Evolutionary conservation across 2,888 invertebrate genomes (phyloP).

Genomic region (Monopis laevigella): DNA sequence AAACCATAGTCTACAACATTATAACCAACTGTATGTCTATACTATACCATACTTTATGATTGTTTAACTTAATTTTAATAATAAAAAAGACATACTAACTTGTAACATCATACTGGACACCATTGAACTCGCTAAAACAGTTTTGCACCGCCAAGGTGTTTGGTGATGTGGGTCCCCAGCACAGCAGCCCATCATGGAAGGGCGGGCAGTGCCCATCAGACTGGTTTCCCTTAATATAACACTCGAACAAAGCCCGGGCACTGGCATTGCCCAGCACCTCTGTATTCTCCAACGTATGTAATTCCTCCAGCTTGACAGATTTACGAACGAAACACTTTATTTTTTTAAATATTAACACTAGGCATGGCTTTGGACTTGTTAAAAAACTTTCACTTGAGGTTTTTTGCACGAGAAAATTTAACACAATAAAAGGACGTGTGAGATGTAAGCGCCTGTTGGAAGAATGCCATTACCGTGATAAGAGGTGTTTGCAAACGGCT

Average conservation of each 20-base stretch:
- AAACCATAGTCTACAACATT: no score
- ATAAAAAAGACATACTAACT: constrained; percentile 70
- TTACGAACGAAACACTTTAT: neutral
- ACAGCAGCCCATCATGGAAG: constrained; percentile 79
- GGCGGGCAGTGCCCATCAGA: constrained; percentile 65
- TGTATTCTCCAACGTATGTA: constrained; percentile 41
- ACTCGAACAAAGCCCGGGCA: constrained; percentile 37
- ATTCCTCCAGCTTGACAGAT: constrained; percentile 57
- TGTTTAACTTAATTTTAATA: no score
- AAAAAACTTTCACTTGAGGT: constrained; percentile 1
- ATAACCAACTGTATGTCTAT: no score
- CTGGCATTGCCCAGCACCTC: constrained; percentile 37
- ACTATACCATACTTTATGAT: constrained; percentile 10
- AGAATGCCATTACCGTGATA: constrained; percentile 57
- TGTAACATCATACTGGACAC: constrained; percentile 81
- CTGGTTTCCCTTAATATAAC: constrained; percentile 35
- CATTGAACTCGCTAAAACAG: constrained; percentile 82
- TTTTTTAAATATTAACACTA: constrained; percentile 4
- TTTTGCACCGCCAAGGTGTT: constrained; percentile 75
- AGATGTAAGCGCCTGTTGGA: constrained; percentile 38
- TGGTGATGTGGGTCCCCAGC: constrained; percentile 84
- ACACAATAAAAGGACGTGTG: constrained; percentile 36
- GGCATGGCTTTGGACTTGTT: neutral
- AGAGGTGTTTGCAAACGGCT: constrained; percentile 54
- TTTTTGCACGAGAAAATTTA: constrained; percentile 1